Conservation (phyloP, 2,888 invertebrate species). For the Synanthedon myopaeformis region DNA sequence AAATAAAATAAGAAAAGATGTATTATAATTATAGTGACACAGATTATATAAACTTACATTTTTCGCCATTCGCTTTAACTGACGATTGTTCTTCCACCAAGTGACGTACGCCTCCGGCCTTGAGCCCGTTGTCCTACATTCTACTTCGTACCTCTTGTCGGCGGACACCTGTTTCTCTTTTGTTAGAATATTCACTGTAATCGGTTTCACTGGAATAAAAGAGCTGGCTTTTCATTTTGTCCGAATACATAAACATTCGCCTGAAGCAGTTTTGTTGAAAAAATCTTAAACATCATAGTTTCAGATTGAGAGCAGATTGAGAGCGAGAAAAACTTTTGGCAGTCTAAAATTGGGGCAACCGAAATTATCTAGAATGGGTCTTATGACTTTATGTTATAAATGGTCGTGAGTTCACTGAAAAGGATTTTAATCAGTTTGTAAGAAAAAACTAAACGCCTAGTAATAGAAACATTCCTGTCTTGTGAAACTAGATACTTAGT, state of each 20-base stretch:
- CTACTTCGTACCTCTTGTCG: constrained; percentile 87
- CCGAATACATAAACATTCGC: no score
- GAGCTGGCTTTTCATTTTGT: background rate
- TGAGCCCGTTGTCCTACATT: constrained; percentile 88
- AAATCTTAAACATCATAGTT: background rate
- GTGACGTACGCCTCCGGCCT: constrained; percentile 87
- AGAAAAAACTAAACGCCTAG: no score
- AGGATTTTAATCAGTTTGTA: no score
- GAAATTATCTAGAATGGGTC: no score
- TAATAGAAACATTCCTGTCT: no score
- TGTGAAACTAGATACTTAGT: no score
- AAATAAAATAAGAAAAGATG: no score
- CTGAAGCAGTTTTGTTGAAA: background rate
- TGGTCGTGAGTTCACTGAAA: no score
- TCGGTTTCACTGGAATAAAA: constrained; percentile 83
- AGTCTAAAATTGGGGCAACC: no score
- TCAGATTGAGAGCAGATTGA: background rate
- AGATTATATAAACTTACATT: constrained; percentile 71
- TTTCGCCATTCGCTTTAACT: constrained; percentile 82
- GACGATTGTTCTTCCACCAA: constrained; percentile 90
- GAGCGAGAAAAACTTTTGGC: background rate
- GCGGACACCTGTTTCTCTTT: constrained; percentile 87
- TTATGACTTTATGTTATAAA: no score
- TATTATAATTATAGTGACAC: no score
- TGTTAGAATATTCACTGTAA: constrained; percentile 84